Conservation (phyloP, 1,140 invertebrate genomes). For the Holcopasites calliopsidis region DNA sequence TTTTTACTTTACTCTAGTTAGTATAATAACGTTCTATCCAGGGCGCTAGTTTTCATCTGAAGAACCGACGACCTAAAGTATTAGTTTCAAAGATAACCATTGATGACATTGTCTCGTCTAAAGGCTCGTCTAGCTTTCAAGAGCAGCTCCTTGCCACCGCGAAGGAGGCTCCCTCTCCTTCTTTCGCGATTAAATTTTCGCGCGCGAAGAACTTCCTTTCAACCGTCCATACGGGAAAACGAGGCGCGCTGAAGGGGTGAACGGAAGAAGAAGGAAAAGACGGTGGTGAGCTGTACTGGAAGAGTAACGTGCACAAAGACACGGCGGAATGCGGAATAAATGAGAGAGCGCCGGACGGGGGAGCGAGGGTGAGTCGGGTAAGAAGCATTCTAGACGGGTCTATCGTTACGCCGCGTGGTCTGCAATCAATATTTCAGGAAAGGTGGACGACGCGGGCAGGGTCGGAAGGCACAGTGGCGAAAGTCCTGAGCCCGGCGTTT, state of each 20-base stretch:
- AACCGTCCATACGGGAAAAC: too few species aligned
- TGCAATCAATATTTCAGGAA: conserved; percentile 68
- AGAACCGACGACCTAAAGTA: background rate
- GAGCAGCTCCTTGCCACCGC: background rate
- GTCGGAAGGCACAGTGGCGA: conserved; percentile 43
- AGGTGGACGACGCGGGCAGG: conserved; percentile 60
- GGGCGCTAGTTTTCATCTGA: too few species aligned
- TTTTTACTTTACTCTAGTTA: too few species aligned
- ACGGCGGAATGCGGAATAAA: conserved; percentile 46
- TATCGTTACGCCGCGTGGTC: conserved; percentile 59
- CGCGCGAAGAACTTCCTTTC: conserved; percentile 2
- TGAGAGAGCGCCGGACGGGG: conserved; percentile 19
- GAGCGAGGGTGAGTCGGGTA: conserved; percentile 18
- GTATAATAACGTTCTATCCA: too few species aligned
- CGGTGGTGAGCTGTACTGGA: background rate
- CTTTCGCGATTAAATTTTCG: conserved; percentile 48
- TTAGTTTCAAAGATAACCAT: background rate
- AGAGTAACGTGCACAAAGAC: conserved; percentile 16
- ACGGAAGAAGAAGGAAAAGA: background rate
- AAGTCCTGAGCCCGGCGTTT: conserved; percentile 61
- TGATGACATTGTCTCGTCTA: background rate
- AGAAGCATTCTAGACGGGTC: conserved; percentile 65
- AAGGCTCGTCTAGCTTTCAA: background rate
- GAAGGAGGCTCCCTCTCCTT: background rate
- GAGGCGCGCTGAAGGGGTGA: background rate